These are phyloP conservation scores for Actinernus sp. DNA, from an alignment of 92 coral and sea anemone genomes.

Conservation along the genomic window DNA sequence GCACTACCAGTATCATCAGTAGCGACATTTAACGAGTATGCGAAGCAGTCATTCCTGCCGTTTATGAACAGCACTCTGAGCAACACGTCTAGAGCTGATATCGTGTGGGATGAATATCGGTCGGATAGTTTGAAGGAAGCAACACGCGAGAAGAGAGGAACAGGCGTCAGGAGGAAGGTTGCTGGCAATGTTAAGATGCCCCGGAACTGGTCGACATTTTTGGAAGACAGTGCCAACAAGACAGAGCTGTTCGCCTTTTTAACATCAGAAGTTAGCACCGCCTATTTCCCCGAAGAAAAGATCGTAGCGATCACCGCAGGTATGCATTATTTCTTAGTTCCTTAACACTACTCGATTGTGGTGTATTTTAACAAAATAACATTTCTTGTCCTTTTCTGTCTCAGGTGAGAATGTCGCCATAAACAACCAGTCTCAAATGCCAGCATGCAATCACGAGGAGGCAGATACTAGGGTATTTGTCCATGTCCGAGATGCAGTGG, in stretches of 20 bases:
- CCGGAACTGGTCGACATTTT: conserved; percentile 6
- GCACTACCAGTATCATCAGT: conserved; percentile 4
- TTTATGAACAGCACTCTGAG: conserved; percentile 3
- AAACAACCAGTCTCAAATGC: background rate
- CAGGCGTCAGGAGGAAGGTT: conserved; percentile 18
- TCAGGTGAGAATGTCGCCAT: background rate
- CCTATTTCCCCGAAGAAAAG: conserved; percentile 7
- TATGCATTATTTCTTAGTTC: background rate
- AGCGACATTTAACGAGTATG: conserved; percentile 35
- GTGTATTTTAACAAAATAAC: background rate
- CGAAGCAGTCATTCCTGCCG: conserved; percentile 25
- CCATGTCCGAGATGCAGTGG: conserved; percentile 23
- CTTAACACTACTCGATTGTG: background rate
- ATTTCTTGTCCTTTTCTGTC: background rate
- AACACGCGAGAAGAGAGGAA: conserved; percentile 3
- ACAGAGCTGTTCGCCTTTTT: conserved; percentile 23
- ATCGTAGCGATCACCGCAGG: conserved; percentile 18
- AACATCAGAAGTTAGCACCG: background rate
- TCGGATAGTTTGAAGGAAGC: conserved; percentile 12
- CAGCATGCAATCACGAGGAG: conserved; percentile 36
- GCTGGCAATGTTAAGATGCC: conserved; percentile 14
- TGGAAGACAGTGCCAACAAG: conserved; percentile 27
- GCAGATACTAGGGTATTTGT: conserved; percentile 36
- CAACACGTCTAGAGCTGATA: conserved; percentile 18
- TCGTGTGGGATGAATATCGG: conserved; percentile 47